Base-by-base conservation (phyloP, 2,113 vertebrate genomes). In the Pleuronectes platessa region DNA sequence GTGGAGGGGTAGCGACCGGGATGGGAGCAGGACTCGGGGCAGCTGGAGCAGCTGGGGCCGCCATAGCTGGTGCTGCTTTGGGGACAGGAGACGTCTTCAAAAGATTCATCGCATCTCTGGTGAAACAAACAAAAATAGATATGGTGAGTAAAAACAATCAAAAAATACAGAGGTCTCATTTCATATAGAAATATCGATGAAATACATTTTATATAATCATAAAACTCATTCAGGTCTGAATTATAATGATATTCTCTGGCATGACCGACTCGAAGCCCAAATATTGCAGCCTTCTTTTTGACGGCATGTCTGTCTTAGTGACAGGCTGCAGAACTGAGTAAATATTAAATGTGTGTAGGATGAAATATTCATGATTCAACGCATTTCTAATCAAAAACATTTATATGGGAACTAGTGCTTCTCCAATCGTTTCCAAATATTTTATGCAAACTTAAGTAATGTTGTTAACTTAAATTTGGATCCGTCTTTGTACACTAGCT, bases 31-130 rank as follows among this genome's bases (percentile, higher is more conserved):
- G 84, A 65, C 59, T 77, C 2, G 69, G 78, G 60, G 77, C 47
- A 66, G 42, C 77, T 0, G 89, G 61, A 17, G 79, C 54, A 66
- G 42, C 77, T 0, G 89, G 61, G 17, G 79, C 54, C 0, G 85
- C 6, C 14, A 75, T 24, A 63, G 49, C 79, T 0, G 84, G 62
- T 8, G 83, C 12, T 2, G 89, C 55, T 90, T 82, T 86, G 62
- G 90, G 35, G n/a, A 61, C 42, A 45, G 89, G 83, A 47, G 85
- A 93, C 60, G 89, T 87, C 78, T 95, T 95, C 78, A 98, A 84
- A 85, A 98, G 95, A 71, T 93, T 96, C 71, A 98, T 91, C 37
- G 94, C 97, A 93, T 99, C 98, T 90, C 97, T 99, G 18, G 89
- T 60, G 56, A 42, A 72, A 20, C 1, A 61, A 23, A 79, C 1